These are phyloP conservation scores for Drosophila lowei DNA, from an alignment of 1,140 invertebrate genomes.

Conservation along the genomic window DNA sequence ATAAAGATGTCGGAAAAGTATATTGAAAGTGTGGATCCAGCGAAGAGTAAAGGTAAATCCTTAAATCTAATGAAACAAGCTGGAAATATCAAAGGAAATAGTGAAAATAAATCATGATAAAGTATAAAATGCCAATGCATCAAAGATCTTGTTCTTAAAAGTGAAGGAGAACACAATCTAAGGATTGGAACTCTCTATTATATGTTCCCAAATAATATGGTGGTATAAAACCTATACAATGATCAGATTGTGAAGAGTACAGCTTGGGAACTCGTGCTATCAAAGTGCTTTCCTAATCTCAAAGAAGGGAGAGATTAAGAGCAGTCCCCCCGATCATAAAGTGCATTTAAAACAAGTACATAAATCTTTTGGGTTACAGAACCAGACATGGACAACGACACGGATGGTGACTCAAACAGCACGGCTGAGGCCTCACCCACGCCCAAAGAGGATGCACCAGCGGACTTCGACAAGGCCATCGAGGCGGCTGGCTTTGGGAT, in stretches of 20 bases:
- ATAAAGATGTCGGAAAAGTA: conserved; percentile 42
- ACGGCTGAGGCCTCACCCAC: conserved; percentile 27
- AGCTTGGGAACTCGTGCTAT: too few species aligned
- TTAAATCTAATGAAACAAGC: too few species aligned
- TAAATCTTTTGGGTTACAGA: conserved; percentile 1
- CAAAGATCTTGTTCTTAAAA: background rate
- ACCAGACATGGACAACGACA: conserved; percentile 17
- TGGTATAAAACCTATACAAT: too few species aligned
- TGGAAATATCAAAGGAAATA: background rate
- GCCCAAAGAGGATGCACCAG: conserved; percentile 65
- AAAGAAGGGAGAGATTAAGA: background rate
- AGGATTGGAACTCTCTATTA: too few species aligned
- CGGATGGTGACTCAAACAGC: conserved; percentile 50
- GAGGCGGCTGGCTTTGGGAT: conserved; percentile 86
- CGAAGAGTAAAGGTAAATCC: conserved; percentile 54
- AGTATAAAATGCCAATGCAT: background rate
- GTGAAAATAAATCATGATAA: too few species aligned
- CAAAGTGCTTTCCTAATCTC: background rate
- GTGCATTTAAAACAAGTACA: background rate
- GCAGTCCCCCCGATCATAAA: background rate
- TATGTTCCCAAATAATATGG: too few species aligned
- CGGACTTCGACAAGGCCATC: conserved; percentile 87
- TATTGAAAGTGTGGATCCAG: conserved; percentile 25
- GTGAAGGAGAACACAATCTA: background rate
- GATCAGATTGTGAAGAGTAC: too few species aligned